Evolutionary conservation across 2,888 invertebrate genomes (phyloP), one percentile per base, ranked within the genome.

Genomic region (Drosophila bunnanda): DNA sequence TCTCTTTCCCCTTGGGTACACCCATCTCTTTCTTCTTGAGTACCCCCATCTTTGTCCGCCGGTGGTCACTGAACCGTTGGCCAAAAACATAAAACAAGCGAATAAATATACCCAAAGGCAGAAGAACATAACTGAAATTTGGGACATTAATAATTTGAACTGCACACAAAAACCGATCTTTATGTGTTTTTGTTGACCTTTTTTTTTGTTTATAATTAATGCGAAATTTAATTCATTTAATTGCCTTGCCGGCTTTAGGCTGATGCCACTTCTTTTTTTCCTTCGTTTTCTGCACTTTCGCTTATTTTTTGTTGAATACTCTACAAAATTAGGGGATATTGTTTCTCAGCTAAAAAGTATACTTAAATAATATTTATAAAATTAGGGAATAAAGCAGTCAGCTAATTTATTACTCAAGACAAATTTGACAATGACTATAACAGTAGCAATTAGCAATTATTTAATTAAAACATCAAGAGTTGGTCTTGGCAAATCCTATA

Each of bases 211-310:
- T 46, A 80, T 79, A 79, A 82, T 83, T 80, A 79, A 83, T 82
- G 83, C 79, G 86, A 81, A 81, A 79, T 75, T 83, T 83, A 83
- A 79, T 86, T 86, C 58, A 72, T 76, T 82, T 83, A 83, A 83
- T 86, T 78, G 83, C 81, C 52, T 71, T 72, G 79, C 64, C 68
- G 60, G 55, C 65, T 77, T 73, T 58, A 48, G 59, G 38, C 53
- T 32, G 53, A 10, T 28, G n/a, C 32, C 32, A 36, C 41, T 48
- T 55, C 50, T 71, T 64, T 44, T 32, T 25, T 36, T 55, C 60
- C 44, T 62, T 39, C 57, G 56, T 62, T 54, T 44, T 55, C 41
- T 20, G 41, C 36, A 53, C 64, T 64, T 62, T 60, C 59, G 36
- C 32, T 48, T 58, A 39, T 52, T 43, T 50, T 54, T 25, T 43